phyloP scores from a whole-genome alignment of 2,113 vertebrate genomes.

The Fulica atra region DNA sequence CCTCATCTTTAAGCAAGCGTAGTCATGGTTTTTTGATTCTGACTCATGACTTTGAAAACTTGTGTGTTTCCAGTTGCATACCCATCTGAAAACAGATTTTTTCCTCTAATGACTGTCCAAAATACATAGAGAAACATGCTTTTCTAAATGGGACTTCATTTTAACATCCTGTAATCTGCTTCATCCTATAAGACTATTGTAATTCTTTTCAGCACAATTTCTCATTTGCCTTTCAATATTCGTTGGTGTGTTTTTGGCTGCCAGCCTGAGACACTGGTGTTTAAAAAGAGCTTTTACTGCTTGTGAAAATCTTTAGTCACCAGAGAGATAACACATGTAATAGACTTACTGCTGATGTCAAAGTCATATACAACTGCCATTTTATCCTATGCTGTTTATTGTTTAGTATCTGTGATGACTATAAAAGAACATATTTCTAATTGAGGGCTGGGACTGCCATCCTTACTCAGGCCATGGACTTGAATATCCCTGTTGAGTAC shows the following conservation, averaged over 20 bases:
- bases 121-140: not conserved
- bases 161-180: not conserved
- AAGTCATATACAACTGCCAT: not conserved
- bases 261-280: not conserved
- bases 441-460: not conserved
- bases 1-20: not conserved
- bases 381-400: not conserved
- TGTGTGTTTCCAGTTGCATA: not conserved
- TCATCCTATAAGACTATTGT: not conserved
- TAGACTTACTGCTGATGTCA: not conserved
- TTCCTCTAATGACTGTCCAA: not conserved
- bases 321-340: not conserved
- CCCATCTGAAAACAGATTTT: not conserved
- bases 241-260: not conserved
- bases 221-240: not conserved
- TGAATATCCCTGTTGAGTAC: slow-evolving; percentile 34
- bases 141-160: not conserved
- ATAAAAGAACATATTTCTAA: not conserved
- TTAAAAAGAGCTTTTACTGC: not conserved
- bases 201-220: not conserved
- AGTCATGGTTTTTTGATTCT: not conserved
- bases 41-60: not conserved
- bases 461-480: not conserved
- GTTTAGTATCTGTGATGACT: not conserved
- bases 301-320: not conserved